These are phyloP conservation scores for Melieria picta DNA, from an alignment of 2,888 invertebrate genomes.

Conservation along the genomic window DNA sequence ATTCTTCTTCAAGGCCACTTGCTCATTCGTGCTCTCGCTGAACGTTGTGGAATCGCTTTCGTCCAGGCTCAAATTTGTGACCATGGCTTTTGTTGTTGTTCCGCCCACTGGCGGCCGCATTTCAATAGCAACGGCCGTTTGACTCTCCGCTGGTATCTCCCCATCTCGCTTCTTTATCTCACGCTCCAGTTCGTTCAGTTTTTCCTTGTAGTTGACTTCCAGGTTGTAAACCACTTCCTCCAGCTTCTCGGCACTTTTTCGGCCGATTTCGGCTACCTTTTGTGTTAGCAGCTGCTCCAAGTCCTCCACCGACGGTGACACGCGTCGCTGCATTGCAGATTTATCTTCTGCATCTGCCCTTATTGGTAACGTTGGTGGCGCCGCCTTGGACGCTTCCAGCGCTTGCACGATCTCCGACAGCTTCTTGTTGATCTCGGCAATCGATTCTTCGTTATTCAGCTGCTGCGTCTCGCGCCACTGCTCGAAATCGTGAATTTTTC, in stretches of 20 bases:
- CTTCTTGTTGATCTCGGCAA: slow-evolving; percentile 53
- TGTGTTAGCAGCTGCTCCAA: slow-evolving; percentile 53
- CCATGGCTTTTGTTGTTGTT: no score
- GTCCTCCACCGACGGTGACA: slow-evolving; percentile 51
- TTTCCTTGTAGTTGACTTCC: slow-evolving; percentile 55
- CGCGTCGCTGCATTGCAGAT: slow-evolving; percentile 38
- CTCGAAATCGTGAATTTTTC: slow-evolving; percentile 52
- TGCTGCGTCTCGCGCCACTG: slow-evolving; percentile 52
- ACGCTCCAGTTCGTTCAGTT: slow-evolving; percentile 51
- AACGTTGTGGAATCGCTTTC: background rate
- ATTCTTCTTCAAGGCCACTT: background rate
- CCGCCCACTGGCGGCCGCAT: background rate
- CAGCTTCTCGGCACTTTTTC: slow-evolving; percentile 51
- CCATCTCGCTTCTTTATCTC: slow-evolving; percentile 45
- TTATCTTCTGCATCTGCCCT: background rate
- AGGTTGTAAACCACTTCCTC: slow-evolving; percentile 54
- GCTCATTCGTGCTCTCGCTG: background rate
- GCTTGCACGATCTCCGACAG: slow-evolving; percentile 47
- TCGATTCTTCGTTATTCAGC: slow-evolving; percentile 51
- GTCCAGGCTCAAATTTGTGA: no score
- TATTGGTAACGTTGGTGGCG: background rate
- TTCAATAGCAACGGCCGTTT: background rate
- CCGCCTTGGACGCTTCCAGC: slow-evolving; percentile 43
- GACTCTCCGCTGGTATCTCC: slow-evolving; percentile 8
- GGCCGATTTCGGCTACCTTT: slow-evolving; percentile 56